Evolutionary conservation across 2,888 invertebrate genomes (phyloP), one percentile per base, ranked within the genome.

Genomic region (Tholera decimalis): DNA sequence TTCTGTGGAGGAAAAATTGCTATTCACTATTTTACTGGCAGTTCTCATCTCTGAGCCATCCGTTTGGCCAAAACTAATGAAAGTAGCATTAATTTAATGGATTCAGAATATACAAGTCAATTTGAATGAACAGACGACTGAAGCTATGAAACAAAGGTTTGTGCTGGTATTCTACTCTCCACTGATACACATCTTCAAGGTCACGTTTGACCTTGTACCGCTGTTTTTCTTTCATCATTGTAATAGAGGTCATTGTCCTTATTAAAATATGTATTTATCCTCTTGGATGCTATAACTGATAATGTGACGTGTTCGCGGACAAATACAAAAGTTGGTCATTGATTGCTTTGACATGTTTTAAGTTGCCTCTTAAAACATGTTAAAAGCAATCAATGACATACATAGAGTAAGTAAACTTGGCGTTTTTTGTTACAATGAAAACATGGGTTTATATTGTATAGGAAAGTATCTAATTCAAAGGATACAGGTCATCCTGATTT

Each of bases 21-120:
- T 35, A 15, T 5, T 35, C 15, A 35, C 35, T 35, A 35, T 35
- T 35, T 15, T 15, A 22, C 44, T 24, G 13, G 13, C 13, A 33
- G 8, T 35, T 35, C 15, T 35, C 35, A 35, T 22, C 39, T 33
- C 30, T 28, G 15, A n/a, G 44, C 3, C 18, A 71, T 22, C 15
- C 39, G n/a, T 1, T 13, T 47, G 15, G 20, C 37, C 15, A 47
- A 63, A 71, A 62, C 62, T 4, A 71, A 65, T 72, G 72, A 66
- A 66, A 66, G 72, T 41, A 63, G 18, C 47, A 47, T 72, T 72
- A 47, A 47, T 15, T 35, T 62, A 47, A 72, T 63, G 46, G 63
- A 24, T 61, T 46, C 30, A 26, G 37, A 30, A 73, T 18, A 62
- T 26, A 62, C 71, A 26, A 22, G 46, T 43, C 37, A 44, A 64